Conservation (phyloP, 2,797 vertebrate species). For the Hydrocynus forskahlii region DNA sequence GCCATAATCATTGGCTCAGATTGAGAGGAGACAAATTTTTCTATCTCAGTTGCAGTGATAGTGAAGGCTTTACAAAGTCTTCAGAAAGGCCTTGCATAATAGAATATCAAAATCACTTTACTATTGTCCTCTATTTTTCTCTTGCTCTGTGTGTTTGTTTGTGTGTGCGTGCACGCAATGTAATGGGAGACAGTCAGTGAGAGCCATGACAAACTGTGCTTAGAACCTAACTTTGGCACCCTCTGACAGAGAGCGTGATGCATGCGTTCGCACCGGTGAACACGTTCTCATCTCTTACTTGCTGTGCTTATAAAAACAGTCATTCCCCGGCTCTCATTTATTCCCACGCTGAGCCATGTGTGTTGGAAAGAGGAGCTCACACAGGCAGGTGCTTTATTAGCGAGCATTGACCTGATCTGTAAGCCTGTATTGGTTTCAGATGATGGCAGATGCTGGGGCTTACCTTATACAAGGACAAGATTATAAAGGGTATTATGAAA, state of each 20-base stretch:
- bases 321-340: background rate
- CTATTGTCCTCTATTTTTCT: background rate
- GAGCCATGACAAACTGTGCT: constrained; percentile 11
- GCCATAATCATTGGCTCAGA: background rate
- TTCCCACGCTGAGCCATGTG: constrained; percentile 4
- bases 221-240: background rate
- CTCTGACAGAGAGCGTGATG: background rate
- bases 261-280: background rate
- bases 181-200: constrained; percentile 1
- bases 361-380: background rate
- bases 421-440: background rate
- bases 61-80: background rate
- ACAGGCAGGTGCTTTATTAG: background rate
- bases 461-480: constrained; percentile 1
- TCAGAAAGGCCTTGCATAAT: background rate
- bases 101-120: background rate
- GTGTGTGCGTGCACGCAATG: background rate
- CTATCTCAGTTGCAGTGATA: background rate
- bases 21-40: background rate
- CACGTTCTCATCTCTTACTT: constrained; percentile 4
- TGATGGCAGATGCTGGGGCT: background rate
- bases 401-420: background rate
- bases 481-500: background rate
- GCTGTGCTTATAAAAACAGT: constrained; percentile 41
- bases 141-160: constrained; percentile 13